Conservation (phyloP, 2,797 vertebrate genomes). For the Etheostoma nigrum region DNA sequence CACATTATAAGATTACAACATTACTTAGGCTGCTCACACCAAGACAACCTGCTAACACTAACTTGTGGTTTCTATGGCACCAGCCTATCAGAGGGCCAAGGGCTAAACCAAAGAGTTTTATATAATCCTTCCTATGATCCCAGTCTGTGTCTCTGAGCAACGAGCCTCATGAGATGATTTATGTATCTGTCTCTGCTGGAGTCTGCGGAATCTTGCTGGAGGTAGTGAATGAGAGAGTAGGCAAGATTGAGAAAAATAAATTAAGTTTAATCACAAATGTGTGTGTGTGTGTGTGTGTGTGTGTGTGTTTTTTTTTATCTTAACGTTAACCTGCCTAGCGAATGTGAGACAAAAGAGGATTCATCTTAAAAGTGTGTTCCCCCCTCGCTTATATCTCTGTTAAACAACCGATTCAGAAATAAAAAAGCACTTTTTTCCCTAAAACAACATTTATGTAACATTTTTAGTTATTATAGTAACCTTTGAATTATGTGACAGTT, state of each 20-base stretch:
- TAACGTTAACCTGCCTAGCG: constrained; percentile 33
- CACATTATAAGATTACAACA: constrained; percentile 20
- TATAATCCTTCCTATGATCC: constrained; percentile 71
- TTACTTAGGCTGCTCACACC: constrained; percentile 25
- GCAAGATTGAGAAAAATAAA: constrained; percentile 47
- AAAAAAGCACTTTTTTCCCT: background rate
- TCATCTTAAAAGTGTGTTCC: constrained; percentile 30
- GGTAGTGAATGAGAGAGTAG: constrained; percentile 46
- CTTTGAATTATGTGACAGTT: background rate
- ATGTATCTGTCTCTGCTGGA: constrained; percentile 69
- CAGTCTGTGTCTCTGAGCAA: constrained; percentile 74
- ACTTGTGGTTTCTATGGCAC: constrained; percentile 60
- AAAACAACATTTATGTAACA: background rate
- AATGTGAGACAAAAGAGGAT: constrained; percentile 43
- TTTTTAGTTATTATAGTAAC: background rate
- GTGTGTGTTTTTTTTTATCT: constrained; percentile 30
- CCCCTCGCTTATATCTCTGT: constrained; percentile 4
- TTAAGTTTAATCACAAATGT: constrained; percentile 61
- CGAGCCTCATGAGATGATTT: constrained; percentile 71
- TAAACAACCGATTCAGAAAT: constrained; percentile 29
- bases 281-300: constrained; percentile 1
- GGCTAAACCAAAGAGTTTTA: constrained; percentile 62
- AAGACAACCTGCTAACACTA: constrained; percentile 38
- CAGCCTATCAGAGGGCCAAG: constrained; percentile 55
- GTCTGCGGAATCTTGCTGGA: constrained; percentile 61